Conservation (phyloP, 2,888 invertebrate species). For the Orgyia antiqua region DNA sequence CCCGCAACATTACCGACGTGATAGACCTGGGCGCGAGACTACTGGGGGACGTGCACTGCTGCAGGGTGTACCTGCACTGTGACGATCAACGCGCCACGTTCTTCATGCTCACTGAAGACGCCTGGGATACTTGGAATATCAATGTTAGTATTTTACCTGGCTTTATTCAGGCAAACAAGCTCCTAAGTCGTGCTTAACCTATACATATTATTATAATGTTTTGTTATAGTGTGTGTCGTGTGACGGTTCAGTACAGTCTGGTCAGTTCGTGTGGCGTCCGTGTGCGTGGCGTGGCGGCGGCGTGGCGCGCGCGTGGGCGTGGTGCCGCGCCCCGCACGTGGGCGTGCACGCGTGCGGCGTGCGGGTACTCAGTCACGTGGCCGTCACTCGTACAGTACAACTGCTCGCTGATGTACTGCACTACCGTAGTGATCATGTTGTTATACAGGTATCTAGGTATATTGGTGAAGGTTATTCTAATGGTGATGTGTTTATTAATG, state of each 20-base stretch:
- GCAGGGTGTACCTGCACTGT: constrained; percentile 35
- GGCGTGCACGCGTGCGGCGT: constrained; percentile 40
- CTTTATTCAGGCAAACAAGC: too few relatives aligned
- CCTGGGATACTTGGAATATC: constrained; percentile 42
- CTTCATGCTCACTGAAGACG: constrained; percentile 53
- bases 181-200: neutral
- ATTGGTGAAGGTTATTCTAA: neutral
- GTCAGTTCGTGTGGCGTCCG: constrained; percentile 40
- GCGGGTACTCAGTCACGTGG: constrained; percentile 42
- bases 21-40: constrained; percentile 48
- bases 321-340: constrained; percentile 31
- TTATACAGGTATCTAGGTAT: constrained; percentile 33
- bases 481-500: too few relatives aligned
- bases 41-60: constrained; percentile 49
- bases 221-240: constrained; percentile 19
- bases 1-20: neutral
- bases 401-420: constrained; percentile 50
- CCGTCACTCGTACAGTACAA: constrained; percentile 36
- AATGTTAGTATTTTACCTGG: constrained; percentile 31
- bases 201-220: neutral
- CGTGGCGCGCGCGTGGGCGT: constrained; percentile 27
- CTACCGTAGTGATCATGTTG: constrained; percentile 39
- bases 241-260: constrained; percentile 28
- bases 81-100: constrained; percentile 40
- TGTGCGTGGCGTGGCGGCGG: constrained; percentile 48